Base-by-base conservation (phyloP, 2,797 vertebrate genomes). In the Gastrophryne carolinensis region DNA sequence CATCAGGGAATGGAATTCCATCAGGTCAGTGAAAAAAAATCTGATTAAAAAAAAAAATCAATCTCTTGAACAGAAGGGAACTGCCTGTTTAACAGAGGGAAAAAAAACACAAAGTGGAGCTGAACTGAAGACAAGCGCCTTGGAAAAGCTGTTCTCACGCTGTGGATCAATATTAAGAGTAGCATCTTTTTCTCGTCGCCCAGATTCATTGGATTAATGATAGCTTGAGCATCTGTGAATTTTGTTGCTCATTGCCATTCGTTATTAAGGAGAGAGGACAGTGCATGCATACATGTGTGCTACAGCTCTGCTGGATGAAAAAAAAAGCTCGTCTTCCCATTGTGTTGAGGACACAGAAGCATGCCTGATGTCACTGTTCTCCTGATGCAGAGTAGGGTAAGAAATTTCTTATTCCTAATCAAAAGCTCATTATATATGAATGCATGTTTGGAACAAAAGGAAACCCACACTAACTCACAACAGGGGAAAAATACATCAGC, bases 321-420 rank as follows among this genome's bases (percentile, higher is more conserved):
- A 81, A 81, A 84, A 81, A 87, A 85, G 79, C 81, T 85, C 82
- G 82, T 72, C 77, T 84, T 79, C 81, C 82, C 81, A 86, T 88
- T 83, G 80, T 84, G 85, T 73, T 58, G 81, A 88, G 83, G 76
- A 92, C 85, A 86, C 87, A 88, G 88, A 87, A 94, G 90, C 87
- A 94, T 93, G 91, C 83, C 80, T 86, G 90, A 92, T 88, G 90
- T 84, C 82, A 85, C 88, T 84, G 86, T 87, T 85, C 85, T 89
- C 89, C 87, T 91, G 79, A 91, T 88, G 90, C 83, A 84, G 89
- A 89, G 86, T 84, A 90, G 89, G 93, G 92, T 95, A 96, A 95
- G 89, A n/a, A 79, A 67, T 24, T 81, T 83, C 58, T 68, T 27
- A 2, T 15, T 73, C 39, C 54, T 54, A 15, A 44, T 27, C 30